Base-by-base conservation (phyloP, 2,797 vertebrate genomes). In the Alca torda region DNA sequence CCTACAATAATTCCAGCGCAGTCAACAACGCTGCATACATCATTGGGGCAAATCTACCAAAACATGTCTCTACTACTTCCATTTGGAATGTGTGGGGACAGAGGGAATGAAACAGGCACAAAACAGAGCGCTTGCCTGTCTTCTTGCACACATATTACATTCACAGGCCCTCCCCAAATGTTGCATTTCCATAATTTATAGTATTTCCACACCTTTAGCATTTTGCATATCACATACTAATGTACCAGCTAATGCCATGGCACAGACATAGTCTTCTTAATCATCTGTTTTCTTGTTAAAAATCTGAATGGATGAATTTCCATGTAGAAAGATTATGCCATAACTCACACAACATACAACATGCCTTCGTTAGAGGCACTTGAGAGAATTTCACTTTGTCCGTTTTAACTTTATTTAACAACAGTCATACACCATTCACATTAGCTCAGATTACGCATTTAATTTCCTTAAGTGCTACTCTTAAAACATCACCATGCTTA, bases 351-450 rank as follows among this genome's bases (percentile, higher is more conserved):
- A 61, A 54, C 46, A 37, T 77, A 46, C 37, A 83, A 60, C 75
- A 41, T 4, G 1, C 41, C 39, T 90, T 70, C 8, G 0, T 83
- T 59, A 89, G 64, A 84, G 69, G 75, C 56, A 90, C 78, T 74
- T 85, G 81, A 84, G 75, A 95, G 75, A 95, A 73, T 95, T 96
- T 94, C 90, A 92, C 75, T 83, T 92, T 90, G 95, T 95, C 94
- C 92, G 43, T 95, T 95, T 93, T 84, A 90, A 93, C 86, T 96
- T 94, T 95, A 95, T 95, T 96, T 97, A 96, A 97, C 89, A 96
- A 93, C 87, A 97, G 84, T 78, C 78, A 82, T 89, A 90, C 81
- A 69, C 89, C 43, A 28, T 37, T 87, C 90, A 80, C 92, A 78
- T 96, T 93, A 95, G 81, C 81, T 95, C 92, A 68, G 95, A 95